A percentile compares a stretch with the other conserved stretches of the same genome.
Evolutionary conservation across 1,140 invertebrate species (phyloP).

Genomic region (Pseudomyrmex pallidus): DNA sequence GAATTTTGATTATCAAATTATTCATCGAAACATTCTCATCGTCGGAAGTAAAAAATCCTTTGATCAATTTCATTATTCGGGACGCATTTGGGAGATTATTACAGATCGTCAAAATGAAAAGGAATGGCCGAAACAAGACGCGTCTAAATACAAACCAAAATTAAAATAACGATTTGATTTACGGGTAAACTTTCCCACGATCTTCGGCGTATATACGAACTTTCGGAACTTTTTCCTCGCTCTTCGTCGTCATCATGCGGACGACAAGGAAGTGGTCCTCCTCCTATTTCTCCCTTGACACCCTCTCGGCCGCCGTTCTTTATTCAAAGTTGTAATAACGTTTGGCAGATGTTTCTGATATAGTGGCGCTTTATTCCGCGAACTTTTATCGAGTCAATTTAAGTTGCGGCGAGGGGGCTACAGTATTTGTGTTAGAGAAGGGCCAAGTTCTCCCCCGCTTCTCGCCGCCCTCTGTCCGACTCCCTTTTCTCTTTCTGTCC

Average conservation of each 20-base stretch:
- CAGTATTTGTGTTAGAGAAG: slow-evolving; percentile 47
- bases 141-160: slow-evolving; percentile 59
- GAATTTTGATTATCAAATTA: neutral
- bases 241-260: slow-evolving; percentile 47
- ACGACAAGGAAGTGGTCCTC: slow-evolving; percentile 65
- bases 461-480: slow-evolving; percentile 18
- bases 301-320: slow-evolving; percentile 77
- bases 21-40: neutral
- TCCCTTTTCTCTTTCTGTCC: slow-evolving; percentile 65
- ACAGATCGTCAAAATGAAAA: slow-evolving; percentile 12
- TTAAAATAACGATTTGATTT: slow-evolving; percentile 80
- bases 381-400: slow-evolving; percentile 86
- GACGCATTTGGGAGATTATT: slow-evolving; percentile 6
- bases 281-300: slow-evolving; percentile 21
- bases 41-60: neutral
- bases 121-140: slow-evolving; percentile 55
- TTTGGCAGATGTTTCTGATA: slow-evolving; percentile 86
- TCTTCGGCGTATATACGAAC: slow-evolving; percentile 67
- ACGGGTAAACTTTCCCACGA: slow-evolving; percentile 75
- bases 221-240: slow-evolving; percentile 29
- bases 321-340: slow-evolving; percentile 86
- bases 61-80: neutral
- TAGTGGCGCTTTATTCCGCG: slow-evolving; percentile 83
- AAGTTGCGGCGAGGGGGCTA: slow-evolving; percentile 82
- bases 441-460: slow-evolving; percentile 41